Conservation (phyloP, 2,113 vertebrate genomes). For the Theristicus caerulescens region DNA sequence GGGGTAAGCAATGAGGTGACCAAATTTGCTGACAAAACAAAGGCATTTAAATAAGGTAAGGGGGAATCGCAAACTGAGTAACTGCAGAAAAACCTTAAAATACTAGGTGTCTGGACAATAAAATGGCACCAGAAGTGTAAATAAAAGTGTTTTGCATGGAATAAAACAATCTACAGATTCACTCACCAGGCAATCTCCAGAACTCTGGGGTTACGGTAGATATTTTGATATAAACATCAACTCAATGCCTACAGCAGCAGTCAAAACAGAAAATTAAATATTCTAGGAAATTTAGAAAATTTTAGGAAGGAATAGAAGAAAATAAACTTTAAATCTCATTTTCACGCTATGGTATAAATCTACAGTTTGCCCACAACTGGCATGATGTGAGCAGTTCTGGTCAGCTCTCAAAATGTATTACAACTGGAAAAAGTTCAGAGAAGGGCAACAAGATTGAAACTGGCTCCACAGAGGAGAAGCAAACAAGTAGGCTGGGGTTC, state of each 20-base stretch:
- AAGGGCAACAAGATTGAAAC: neutral
- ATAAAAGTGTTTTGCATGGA: neutral
- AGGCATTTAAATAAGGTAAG: neutral
- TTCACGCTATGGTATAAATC: neutral
- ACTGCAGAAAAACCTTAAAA: neutral
- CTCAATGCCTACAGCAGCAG: neutral
- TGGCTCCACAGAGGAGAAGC: neutral
- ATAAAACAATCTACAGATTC: neutral
- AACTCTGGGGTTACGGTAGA: neutral
- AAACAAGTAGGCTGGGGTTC: neutral
- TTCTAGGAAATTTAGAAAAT: neutral
- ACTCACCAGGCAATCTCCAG: neutral
- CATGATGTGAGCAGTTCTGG: neutral
- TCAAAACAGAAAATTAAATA: neutral
- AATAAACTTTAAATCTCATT: neutral
- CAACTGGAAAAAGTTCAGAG: neutral
- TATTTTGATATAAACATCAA: neutral
- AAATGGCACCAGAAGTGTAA: neutral
- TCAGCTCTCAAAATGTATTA: neutral
- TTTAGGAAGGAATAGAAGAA: neutral
- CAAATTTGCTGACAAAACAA: neutral
- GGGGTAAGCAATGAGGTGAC: neutral
- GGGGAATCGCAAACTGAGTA: neutral
- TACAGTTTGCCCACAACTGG: neutral
- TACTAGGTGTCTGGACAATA: neutral